Base-by-base conservation (phyloP, 1,140 invertebrate genomes). In the Hyles vespertilio region DNA sequence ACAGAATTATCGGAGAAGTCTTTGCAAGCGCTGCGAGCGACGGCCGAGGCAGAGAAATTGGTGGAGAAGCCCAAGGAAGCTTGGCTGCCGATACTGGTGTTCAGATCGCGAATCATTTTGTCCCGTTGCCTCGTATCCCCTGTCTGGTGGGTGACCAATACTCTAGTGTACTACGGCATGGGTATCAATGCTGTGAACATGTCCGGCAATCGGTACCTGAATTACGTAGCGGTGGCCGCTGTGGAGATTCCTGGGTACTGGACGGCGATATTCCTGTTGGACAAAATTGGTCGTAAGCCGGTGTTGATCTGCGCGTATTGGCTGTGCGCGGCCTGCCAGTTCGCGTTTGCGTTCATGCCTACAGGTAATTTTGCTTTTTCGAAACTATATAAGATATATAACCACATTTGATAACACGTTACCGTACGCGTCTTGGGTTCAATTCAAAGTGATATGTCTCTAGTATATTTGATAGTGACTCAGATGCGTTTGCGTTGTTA, bases 101-200 rank as follows among this genome's bases (percentile, higher is more conserved):
- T 93, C 8, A 92, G 90, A 63, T 89, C 93, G 0, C 84, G 84
- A 8, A 86, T 89, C 9, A 91, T 93, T 51, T 72, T 94, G 60
- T 89, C 91, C 61, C 89, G 94, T 32, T 90, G 94, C 44, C 72
- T 92, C 2, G 92, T 92, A 12, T 92, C 93, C 36, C 93, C 91
- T 7, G 91, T 94, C 64, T 95, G 91, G 87, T 96, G 93, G 94
- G 90, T 94, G 1, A 93, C 93, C 0, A 93, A 92, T 61, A 92
- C 93, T 0, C 91, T 96, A 57, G 91, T 96, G 0, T 97, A 96
- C 74, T 97, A 96, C 70, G 96, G 95, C 1, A 84, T 97, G 54
- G 94, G 94, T 1, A 91, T 96, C n/a, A 96, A 96, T 72, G 92
- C 95, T 0, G 94, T 95, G 3, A 92, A 94, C 51, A 84, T 97